These are phyloP conservation scores for Polietes domitor DNA, from an alignment of 2,888 invertebrate genomes.

Conservation along the genomic window DNA sequence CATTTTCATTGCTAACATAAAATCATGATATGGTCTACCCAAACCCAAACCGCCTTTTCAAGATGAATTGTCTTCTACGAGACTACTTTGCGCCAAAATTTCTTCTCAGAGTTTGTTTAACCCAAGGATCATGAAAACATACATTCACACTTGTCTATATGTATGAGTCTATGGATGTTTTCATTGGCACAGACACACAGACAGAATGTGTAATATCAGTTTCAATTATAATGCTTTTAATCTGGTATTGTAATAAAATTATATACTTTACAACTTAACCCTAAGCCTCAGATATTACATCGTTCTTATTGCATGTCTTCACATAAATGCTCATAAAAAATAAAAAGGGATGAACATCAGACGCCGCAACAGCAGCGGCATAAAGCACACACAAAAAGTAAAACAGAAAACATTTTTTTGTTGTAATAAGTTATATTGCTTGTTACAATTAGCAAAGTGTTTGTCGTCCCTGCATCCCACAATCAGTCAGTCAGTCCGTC, in stretches of 20 bases:
- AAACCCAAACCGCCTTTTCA: no score
- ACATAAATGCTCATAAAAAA: slow-evolving; percentile 21
- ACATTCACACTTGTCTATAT: not conserved
- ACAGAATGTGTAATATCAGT: not conserved
- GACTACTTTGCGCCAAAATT: not conserved
- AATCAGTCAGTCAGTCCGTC: not conserved
- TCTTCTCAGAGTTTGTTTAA: not conserved
- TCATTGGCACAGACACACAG: not conserved
- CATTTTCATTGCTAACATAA: no score
- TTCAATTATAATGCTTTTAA: slow-evolving; percentile 51
- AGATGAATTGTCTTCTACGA: no score
- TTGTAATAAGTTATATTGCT: slow-evolving; percentile 37
- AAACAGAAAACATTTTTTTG: slow-evolving; percentile 7
- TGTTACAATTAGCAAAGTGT: slow-evolving; percentile 51
- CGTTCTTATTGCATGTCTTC: slow-evolving; percentile 32
- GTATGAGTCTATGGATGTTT: no score
- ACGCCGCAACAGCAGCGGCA: not conserved
- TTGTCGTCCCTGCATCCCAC: not conserved
- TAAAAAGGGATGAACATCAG: not conserved
- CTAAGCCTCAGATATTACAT: slow-evolving; percentile 51
- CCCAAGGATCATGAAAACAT: not conserved
- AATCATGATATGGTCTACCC: no score
- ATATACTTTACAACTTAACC: slow-evolving; percentile 48
- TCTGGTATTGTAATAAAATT: slow-evolving; percentile 44
- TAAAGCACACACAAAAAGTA: not conserved